Evolutionary conservation across 2,888 invertebrate species (phyloP).

Genomic region (Agriotes lineatus): DNA sequence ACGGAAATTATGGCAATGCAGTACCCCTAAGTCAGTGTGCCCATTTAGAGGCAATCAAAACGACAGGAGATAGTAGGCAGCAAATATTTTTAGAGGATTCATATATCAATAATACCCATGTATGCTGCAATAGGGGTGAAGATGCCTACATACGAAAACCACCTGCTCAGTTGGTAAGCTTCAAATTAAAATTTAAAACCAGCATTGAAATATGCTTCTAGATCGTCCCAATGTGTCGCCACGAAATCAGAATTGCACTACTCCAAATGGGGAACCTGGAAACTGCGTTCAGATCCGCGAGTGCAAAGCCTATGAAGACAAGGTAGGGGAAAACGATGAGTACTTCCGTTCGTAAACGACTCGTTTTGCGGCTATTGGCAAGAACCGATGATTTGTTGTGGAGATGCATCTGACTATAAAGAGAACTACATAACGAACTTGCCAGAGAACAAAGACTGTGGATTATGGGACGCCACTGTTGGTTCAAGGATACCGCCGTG

Average conservation of each 20-base stretch:
- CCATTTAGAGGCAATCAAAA: background rate
- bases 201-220: background rate
- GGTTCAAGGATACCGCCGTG: constrained; percentile 64
- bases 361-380: constrained; percentile 71
- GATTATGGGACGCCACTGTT: constrained; percentile 48
- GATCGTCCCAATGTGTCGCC: background rate
- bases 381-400: constrained; percentile 70
- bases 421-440: constrained; percentile 20
- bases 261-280: constrained; percentile 63
- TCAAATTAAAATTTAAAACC: background rate
- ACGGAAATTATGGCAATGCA: constrained; percentile 27
- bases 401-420: constrained; percentile 41
- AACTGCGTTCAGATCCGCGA: constrained; percentile 64
- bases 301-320: constrained; percentile 56
- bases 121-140: constrained; percentile 34
- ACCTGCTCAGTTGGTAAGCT: constrained; percentile 28
- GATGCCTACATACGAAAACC: constrained; percentile 14
- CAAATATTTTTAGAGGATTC: constrained; percentile 26
- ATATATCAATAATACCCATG: constrained; percentile 24
- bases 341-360: constrained; percentile 63
- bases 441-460: constrained; percentile 14
- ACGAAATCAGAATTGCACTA: constrained; percentile 57
- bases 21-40: constrained; percentile 12
- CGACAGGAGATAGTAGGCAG: background rate
- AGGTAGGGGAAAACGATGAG: background rate